Percentiles rank a stretch among this genome's conserved stretches.
Conservation (phyloP, 1,140 invertebrate species). For the Drosophila gunungcola region DNA sequence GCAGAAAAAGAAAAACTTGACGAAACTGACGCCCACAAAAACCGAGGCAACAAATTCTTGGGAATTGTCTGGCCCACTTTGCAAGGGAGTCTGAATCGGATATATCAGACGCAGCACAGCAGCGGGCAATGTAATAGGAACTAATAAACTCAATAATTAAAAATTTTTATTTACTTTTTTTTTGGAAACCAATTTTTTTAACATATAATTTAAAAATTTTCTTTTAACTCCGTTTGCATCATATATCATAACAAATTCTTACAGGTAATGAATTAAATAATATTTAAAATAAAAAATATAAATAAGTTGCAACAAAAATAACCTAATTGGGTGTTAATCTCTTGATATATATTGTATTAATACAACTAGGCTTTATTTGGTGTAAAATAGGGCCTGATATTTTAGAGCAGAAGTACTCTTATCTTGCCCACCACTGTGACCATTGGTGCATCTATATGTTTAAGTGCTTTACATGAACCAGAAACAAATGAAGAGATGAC, state of each 20-base stretch:
- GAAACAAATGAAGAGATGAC: slow-evolving; percentile 18
- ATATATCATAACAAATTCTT: no score
- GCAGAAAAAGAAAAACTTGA: slow-evolving; percentile 20
- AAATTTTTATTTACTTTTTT: no score
- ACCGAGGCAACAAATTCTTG: slow-evolving; percentile 22
- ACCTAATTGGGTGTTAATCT: no score
- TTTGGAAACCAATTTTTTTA: no score
- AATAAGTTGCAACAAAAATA: no score
- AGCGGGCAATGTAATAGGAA: slow-evolving; percentile 2
- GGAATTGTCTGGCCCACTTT: slow-evolving; percentile 43
- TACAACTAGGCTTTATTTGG: no score
- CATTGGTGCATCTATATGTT: not conserved
- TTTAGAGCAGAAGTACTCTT: not conserved
- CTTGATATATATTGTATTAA: no score
- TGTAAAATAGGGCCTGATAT: no score
- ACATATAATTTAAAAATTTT: no score
- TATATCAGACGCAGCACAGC: slow-evolving; percentile 16
- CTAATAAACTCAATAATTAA: not conserved
- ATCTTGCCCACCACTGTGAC: not conserved
- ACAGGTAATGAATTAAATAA: no score
- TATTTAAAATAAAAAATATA: no score
- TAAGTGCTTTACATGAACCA: slow-evolving; percentile 37
- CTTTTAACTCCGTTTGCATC: no score
- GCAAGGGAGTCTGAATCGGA: slow-evolving; percentile 28
- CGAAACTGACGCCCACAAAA: slow-evolving; percentile 28